Evolutionary conservation across 1,140 invertebrate species (phyloP).

Genomic region (Drosophila bocki): DNA sequence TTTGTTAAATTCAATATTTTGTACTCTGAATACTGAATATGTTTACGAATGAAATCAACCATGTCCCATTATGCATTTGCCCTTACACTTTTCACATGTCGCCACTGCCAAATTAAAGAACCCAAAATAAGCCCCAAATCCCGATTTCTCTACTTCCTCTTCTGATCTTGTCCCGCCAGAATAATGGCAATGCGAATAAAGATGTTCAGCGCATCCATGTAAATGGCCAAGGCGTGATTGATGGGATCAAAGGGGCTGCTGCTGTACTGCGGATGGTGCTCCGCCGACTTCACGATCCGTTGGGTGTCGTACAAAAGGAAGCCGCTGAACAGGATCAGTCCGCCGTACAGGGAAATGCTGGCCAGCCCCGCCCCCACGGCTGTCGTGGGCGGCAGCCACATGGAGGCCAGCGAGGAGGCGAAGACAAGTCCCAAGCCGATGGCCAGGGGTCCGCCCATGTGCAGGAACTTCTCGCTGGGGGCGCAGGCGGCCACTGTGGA

Average conservation of each 20-base stretch:
- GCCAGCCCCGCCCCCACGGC: conserved; percentile 94
- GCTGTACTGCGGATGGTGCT: conserved; percentile 90
- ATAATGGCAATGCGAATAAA: conserved; percentile 97
- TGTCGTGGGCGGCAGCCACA: conserved; percentile 96
- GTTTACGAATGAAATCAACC: neutral
- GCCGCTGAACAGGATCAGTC: conserved; percentile 95
- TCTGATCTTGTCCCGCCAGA: conserved; percentile 87
- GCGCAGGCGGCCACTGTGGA: conserved; percentile 98
- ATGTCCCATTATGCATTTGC: neutral
- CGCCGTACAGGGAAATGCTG: conserved; percentile 97
- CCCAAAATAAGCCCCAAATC: neutral
- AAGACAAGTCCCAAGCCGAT: conserved; percentile 98
- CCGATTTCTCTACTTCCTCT: conserved; percentile 24
- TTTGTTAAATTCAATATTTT: neutral
- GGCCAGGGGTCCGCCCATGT: conserved; percentile 96
- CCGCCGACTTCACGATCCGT: conserved; percentile 94
- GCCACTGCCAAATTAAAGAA: neutral
- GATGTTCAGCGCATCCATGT: conserved; percentile 98
- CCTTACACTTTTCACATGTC: neutral
- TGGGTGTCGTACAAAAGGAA: conserved; percentile 99
- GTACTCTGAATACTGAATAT: neutral
- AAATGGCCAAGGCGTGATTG: conserved; percentile 97
- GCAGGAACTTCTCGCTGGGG: conserved; percentile 97
- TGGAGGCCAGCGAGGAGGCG: conserved; percentile 94
- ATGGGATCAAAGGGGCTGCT: conserved; percentile 95